Percentiles rank a stretch among this genome's conserved stretches.
phyloP scores from a whole-genome alignment of 2,888 invertebrate genomes.

The Lasius platythorax region DNA sequence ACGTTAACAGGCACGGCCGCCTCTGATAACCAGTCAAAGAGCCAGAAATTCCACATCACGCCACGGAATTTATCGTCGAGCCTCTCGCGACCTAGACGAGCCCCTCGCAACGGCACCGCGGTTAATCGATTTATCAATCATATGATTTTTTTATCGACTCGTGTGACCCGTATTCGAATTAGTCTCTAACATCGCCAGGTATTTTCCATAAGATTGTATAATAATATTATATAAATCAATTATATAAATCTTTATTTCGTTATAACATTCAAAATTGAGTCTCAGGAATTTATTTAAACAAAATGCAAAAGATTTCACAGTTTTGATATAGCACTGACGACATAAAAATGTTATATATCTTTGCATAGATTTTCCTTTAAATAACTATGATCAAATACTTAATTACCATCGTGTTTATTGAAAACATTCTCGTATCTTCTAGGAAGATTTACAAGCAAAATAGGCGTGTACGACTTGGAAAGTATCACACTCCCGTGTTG shows the following conservation, averaged over 20 bases:
- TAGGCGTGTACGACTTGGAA: not conserved
- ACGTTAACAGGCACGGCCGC: slow-evolving; percentile 35
- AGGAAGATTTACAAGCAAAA: not conserved
- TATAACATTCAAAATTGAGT: not conserved
- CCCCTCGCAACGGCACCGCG: not conserved
- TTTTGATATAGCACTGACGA: not conserved
- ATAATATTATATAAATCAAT: not conserved
- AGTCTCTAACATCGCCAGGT: not conserved
- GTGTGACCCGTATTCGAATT: slow-evolving; percentile 25
- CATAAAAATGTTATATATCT: not conserved
- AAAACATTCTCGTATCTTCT: not conserved
- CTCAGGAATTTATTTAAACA: too few species aligned
- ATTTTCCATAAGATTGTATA: not conserved
- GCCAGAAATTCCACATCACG: slow-evolving; percentile 39
- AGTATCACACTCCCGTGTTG: not conserved
- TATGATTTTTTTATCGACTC: not conserved
- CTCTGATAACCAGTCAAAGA: slow-evolving; percentile 33
- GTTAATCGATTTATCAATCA: not conserved
- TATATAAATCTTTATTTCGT: not conserved
- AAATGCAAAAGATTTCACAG: not conserved
- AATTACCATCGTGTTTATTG: slow-evolving; percentile 5
- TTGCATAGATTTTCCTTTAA: not conserved
- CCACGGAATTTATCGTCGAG: slow-evolving; percentile 1
- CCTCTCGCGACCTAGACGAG: slow-evolving; percentile 24
- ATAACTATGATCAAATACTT: not conserved